Evolutionary conservation across 2,113 vertebrate genomes (phyloP), one percentile per base, ranked within the genome.

Genomic region (Pseudorhombus dupliciocellatus): DNA sequence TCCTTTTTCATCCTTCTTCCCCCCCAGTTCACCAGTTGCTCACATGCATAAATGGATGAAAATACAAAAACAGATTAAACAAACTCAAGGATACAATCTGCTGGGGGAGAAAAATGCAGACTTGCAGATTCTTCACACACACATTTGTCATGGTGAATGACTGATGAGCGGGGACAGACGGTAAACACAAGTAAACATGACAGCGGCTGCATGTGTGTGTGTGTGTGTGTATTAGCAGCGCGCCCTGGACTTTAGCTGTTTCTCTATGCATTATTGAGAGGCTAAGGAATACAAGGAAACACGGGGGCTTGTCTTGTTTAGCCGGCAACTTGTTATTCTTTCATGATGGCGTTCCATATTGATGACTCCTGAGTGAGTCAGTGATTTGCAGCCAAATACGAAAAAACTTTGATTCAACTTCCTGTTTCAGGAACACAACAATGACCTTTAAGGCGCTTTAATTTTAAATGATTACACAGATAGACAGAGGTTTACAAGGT

Each of bases 71-170:
- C 77, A 81, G 69, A 78, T 80, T 77, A 77, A 81, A 78, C 63
- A 73, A 83, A 83, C n/a, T 42, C 69, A 62, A 37, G 75, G 66
- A 82, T 25, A 84, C 70, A 77, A 77, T 81, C 84, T 73, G 67
- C 87, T 80, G 79, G 77, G 79, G 73, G 59, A 67, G 73, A 79
- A 90, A 92, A 92, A 79, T 88, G 91, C 91, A 60, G 75, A 86
- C 83, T 91, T 91, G 91, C 91, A 87, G 63, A 88, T 91, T 92
- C 88, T 73, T 86, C 85, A 70, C 87, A 84, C 86, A 75, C 37
- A 88, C 70, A 84, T 91, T 89, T 89, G 84, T 89, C 75, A 77
- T 79, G 15, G 71, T 93, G 75, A 93, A 92, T 92, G 86, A 85
- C 83, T 91, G 84, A 93, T 93, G 89, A 83, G 70, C 28, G n/a